Conservation (phyloP, 2,113 vertebrate species). For the Onychorhynchus coronatus region DNA sequence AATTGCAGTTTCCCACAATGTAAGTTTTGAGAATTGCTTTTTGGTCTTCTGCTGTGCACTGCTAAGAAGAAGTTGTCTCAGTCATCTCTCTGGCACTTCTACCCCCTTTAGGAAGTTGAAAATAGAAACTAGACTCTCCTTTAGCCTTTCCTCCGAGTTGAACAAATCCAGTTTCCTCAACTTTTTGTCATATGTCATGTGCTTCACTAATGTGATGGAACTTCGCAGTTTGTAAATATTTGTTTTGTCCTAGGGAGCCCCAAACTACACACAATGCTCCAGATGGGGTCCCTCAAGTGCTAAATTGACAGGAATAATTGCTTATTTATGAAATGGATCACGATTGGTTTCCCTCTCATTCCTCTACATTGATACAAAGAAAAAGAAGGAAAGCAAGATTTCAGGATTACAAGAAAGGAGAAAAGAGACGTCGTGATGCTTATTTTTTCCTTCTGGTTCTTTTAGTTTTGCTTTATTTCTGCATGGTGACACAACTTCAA, state of each 20-base stretch:
- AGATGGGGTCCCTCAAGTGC: not conserved
- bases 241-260: not conserved
- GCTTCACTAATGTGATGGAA: not conserved
- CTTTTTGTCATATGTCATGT: not conserved
- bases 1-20: not conserved
- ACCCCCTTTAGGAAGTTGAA: not conserved
- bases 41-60: not conserved
- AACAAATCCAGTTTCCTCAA: not conserved
- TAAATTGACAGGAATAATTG: not conserved
- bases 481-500: not conserved
- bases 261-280: not conserved
- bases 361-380: not conserved
- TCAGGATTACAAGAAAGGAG: not conserved
- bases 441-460: not conserved
- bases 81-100: not conserved
- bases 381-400: not conserved
- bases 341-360: not conserved
- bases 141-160: not conserved
- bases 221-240: not conserved
- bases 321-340: not conserved
- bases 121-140: not conserved
- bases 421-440: not conserved
- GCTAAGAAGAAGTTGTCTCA: not conserved
- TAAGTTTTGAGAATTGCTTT: not conserved
- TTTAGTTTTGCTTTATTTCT: conserved; percentile 3